These are phyloP conservation scores for Mellilla xanthometata DNA, from an alignment of 2,888 invertebrate species.

Conservation along the genomic window DNA sequence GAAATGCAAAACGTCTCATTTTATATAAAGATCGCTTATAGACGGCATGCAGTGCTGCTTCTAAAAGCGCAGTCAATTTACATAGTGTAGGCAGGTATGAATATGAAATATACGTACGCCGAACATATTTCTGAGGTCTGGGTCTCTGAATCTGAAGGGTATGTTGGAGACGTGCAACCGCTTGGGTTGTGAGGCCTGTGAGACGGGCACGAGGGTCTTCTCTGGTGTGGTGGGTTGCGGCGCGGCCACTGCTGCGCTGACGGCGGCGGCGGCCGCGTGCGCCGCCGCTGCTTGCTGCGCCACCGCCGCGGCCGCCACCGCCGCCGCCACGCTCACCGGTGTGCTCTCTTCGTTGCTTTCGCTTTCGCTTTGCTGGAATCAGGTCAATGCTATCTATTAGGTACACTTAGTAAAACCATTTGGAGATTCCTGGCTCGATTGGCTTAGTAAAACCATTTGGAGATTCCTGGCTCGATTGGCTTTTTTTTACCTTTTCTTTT, in stretches of 20 bases:
- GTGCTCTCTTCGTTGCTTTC: constrained; percentile 81
- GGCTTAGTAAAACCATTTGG: no score
- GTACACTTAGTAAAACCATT: no score
- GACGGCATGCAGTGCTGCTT: constrained; percentile 46
- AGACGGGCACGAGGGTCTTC: constrained; percentile 77
- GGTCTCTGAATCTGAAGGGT: constrained; percentile 99
- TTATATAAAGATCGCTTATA: constrained; percentile 42
- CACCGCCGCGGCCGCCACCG: constrained; percentile 50
- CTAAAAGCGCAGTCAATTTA: constrained; percentile 5
- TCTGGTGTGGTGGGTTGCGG: constrained; percentile 64
- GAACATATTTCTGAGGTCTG: constrained; percentile 98
- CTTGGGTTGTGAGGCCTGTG: constrained; percentile 89
- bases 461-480: no score
- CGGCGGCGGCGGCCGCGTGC: constrained; percentile 62
- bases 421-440: no score
- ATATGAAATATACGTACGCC: constrained; percentile 97
- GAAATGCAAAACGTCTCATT: constrained; percentile 79
- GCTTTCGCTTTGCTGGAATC: constrained; percentile 63
- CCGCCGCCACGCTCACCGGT: constrained; percentile 75
- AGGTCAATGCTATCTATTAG: neutral
- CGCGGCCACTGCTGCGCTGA: constrained; percentile 46
- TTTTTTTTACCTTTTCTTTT: no score
- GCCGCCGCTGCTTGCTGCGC: constrained; percentile 76
- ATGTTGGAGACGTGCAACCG: constrained; percentile 99
- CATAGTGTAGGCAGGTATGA: no score